A percentile compares a stretch with the other conserved stretches of the same genome.
phyloP scores from a whole-genome alignment of 1,140 invertebrate genomes.

The Dendrolimus punctatus region DNA sequence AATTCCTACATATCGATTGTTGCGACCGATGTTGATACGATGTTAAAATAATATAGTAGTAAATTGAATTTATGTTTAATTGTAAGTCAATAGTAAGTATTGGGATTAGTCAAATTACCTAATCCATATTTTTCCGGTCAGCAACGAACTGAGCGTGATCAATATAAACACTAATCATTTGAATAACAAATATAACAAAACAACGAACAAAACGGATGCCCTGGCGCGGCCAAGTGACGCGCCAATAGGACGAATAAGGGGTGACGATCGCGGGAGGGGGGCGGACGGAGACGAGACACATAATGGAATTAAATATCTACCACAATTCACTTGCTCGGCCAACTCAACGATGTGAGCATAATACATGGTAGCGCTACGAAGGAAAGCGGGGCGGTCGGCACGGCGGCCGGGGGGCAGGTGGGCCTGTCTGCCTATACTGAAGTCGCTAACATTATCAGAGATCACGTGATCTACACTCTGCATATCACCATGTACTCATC shows the following conservation, averaged over 20 bases:
- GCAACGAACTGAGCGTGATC: conserved; percentile 32
- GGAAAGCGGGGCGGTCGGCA: conserved; percentile 28
- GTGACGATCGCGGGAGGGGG: conserved; percentile 27
- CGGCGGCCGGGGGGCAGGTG: conserved; percentile 36
- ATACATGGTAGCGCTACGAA: conserved; percentile 15
- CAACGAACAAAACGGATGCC: conserved; percentile 54
- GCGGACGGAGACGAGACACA: conserved; percentile 60
- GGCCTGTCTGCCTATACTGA: conserved; percentile 16
- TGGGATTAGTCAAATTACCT: conserved; percentile 21
- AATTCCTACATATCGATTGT: neutral
- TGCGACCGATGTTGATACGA: neutral
- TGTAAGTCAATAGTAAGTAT: conserved; percentile 2
- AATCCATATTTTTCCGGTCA: conserved; percentile 29
- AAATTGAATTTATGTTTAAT: too few species aligned
- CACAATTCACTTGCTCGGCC: conserved; percentile 49
- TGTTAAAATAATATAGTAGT: too few species aligned
- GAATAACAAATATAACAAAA: conserved; percentile 57
- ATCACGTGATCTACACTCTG: conserved; percentile 37
- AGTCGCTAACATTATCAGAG: conserved; percentile 26
- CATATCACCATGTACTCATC: conserved; percentile 19
- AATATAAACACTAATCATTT: conserved; percentile 40
- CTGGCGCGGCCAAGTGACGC: conserved; percentile 55
- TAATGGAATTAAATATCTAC: conserved; percentile 67
- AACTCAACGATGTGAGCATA: conserved; percentile 49
- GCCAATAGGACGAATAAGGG: conserved; percentile 48